Evolutionary conservation across 2,888 invertebrate genomes (phyloP).

Genomic region (Epistrophe eligans): DNA sequence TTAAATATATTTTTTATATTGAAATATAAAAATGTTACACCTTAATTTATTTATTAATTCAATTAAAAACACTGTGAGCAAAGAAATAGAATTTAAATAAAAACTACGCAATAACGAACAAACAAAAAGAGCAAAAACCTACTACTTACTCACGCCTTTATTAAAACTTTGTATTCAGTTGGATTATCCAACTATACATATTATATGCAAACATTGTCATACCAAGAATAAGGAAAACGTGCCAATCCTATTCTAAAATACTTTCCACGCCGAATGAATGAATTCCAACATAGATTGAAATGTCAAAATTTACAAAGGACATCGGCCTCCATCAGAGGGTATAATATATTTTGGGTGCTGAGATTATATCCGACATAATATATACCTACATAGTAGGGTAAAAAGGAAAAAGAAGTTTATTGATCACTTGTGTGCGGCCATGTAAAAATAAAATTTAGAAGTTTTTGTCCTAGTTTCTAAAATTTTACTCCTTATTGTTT

Average conservation of each 20-base stretch:
- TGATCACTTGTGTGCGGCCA: constrained; percentile 3
- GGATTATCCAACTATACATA: background rate
- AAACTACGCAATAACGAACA: no score
- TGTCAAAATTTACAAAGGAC: constrained; percentile 11
- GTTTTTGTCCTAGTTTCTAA: constrained; percentile 6
- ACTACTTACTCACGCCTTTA: background rate
- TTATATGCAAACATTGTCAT: background rate
- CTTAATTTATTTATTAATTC: no score
- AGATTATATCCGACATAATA: background rate
- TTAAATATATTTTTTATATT: no score
- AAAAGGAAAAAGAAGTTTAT: background rate
- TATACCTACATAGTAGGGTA: no score
- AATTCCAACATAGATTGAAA: background rate
- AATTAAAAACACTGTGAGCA: no score
- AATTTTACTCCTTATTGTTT: background rate
- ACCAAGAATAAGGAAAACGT: background rate
- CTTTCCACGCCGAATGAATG: background rate
- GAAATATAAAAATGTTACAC: no score
- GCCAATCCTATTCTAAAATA: background rate
- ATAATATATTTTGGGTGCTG: background rate
- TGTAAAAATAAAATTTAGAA: background rate
- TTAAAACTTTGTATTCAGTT: background rate
- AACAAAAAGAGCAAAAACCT: background rate
- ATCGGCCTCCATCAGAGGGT: background rate
- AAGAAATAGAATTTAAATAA: no score